Conservation (phyloP, 2,797 vertebrate species). For the Helostoma temminkii region DNA sequence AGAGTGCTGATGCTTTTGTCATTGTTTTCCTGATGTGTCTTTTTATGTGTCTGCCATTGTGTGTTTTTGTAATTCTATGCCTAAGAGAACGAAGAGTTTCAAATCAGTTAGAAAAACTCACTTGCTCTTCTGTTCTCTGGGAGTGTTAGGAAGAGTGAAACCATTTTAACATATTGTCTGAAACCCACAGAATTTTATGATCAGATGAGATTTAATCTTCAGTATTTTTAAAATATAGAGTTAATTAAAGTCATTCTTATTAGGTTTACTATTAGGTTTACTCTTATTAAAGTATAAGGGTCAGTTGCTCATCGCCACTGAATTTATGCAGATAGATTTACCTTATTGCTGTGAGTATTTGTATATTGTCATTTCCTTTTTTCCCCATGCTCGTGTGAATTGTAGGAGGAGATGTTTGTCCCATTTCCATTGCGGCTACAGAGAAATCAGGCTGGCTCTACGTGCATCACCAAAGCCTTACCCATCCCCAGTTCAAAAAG, state of each 20-base stretch:
- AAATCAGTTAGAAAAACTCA: background rate
- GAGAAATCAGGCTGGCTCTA: constrained; percentile 73
- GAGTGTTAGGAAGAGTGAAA: background rate
- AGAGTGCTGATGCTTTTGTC: constrained; percentile 27
- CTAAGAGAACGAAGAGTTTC: background rate
- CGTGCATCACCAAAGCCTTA: constrained; percentile 79
- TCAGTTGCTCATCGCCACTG: background rate
- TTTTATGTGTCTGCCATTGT: constrained; percentile 9
- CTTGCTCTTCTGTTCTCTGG: background rate
- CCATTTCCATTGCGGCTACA: constrained; percentile 75
- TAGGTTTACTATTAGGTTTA: no score
- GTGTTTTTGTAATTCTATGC: background rate
- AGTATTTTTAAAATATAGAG: background rate
- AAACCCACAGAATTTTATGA: background rate
- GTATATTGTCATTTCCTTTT: background rate
- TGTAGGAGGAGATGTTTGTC: constrained; percentile 83
- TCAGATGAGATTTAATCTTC: background rate
- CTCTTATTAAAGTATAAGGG: background rate
- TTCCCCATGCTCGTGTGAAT: background rate
- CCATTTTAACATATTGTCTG: background rate
- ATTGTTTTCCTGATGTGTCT: constrained; percentile 26
- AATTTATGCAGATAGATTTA: background rate
- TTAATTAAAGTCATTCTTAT: background rate
- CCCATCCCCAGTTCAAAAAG: constrained; percentile 80
- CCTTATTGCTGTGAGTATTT: background rate